Base-by-base conservation (phyloP, 2,888 invertebrate species). In the Drosophila imparisetae region DNA sequence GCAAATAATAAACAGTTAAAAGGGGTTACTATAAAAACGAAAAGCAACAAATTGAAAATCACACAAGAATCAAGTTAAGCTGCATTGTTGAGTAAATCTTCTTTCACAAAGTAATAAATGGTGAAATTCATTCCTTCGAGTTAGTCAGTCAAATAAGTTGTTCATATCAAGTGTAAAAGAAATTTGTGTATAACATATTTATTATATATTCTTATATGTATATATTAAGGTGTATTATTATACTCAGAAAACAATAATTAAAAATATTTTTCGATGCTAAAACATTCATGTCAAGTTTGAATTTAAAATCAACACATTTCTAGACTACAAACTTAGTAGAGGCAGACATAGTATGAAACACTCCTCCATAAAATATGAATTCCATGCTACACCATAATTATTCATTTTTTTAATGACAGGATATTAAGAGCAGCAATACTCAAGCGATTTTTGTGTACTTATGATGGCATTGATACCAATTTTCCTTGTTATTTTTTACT, bases 401-500 rank as follows among this genome's bases (percentile, higher is more conserved):
- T n/a, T 6, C 30, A 29, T 21, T 55, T 29, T 11, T 21, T 8
- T 27, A 8, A 15, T 15, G n/a, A 8, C n/a, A 32, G 27, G 13
- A 34, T 36, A 59, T 49, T n/a, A 36, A 21, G 2, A 29, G 29
- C 2, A 18, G 18, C 24, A 40, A 57, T 13, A 61, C 13, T 30
- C 45, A 27, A 24, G 13, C 5, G 3, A 15, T 27, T 27, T 53
- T 38, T 32, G 8, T 15, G 1, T 49, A 40, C 24, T 38, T 49
- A 24, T 54, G 1, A 21, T 55, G 40, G 40, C 24, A 42, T 27
- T 62, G 34, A 29, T 29, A 70, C 4, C 11, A 49, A 34, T 30
- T 30, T 69, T 67, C 55, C 15, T 34, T 27, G 8, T 3, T 10
- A 18, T 42, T 53, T 55, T 67, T 64, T 75, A 40, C 57, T 78